These are phyloP conservation scores for Hemibagrus wyckioides DNA, from an alignment of 2,113 vertebrate species.

Conservation along the genomic window DNA sequence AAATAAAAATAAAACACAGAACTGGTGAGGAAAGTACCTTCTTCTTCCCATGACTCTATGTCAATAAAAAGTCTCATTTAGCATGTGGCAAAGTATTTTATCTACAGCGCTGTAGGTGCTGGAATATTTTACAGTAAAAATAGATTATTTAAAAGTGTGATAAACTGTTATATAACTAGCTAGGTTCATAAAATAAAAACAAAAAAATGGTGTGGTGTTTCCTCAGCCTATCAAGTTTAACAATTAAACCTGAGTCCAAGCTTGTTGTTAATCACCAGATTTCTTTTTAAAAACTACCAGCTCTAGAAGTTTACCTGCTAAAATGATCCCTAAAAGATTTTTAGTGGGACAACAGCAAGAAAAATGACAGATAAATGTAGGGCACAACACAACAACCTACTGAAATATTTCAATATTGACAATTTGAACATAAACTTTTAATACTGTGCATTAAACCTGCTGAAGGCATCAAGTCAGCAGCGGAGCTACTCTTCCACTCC, in stretches of 20 bases:
- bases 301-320: background rate
- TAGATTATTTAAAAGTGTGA: background rate
- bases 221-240: background rate
- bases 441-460: slow-evolving; percentile 34
- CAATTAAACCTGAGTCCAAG: background rate
- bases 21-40: background rate
- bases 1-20: background rate
- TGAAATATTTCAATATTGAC: slow-evolving; percentile 1
- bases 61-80: background rate
- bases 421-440: slow-evolving; percentile 21
- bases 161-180: background rate
- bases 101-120: background rate
- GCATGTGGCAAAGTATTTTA: background rate
- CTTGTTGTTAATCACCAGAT: background rate
- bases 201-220: background rate
- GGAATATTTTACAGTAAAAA: background rate
- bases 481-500: slow-evolving; percentile 27
- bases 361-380: background rate
- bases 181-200: too few species aligned
- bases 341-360: background rate
- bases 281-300: background rate
- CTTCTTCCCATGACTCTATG: background rate
- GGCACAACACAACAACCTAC: background rate
- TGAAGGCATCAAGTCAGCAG: slow-evolving; percentile 33
- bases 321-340: background rate